Percentiles rank a stretch among this genome's conserved stretches.
These are phyloP conservation scores for Chiloscyllium punctatum DNA, from an alignment of 2,797 vertebrate genomes.

Conservation along the genomic window DNA sequence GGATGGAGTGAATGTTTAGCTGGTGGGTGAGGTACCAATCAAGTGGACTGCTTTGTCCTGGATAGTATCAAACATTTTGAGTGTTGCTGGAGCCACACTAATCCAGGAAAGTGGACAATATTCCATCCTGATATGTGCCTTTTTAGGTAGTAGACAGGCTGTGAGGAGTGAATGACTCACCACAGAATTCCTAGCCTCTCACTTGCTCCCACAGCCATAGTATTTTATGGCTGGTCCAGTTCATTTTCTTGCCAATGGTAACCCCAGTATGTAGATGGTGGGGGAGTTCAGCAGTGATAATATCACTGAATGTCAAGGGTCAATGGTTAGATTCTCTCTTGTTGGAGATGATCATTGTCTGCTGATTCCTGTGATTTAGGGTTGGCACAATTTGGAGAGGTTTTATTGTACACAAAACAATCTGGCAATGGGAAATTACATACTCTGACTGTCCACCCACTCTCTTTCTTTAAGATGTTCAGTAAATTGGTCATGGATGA, in stretches of 20 bases:
- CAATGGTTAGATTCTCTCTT: neutral
- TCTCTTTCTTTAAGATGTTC: neutral
- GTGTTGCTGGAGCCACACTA: neutral
- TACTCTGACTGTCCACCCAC: neutral
- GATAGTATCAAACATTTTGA: neutral
- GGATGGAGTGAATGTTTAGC: neutral
- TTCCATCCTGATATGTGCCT: no score
- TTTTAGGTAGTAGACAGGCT: neutral
- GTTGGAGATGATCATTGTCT: neutral
- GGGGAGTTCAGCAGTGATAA: neutral
- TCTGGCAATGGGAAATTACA: neutral
- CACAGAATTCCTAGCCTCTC: neutral
- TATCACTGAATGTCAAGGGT: neutral
- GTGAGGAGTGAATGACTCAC: neutral
- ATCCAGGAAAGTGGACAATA: no score
- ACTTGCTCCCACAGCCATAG: neutral
- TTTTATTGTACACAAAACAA: neutral
- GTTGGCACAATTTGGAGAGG: neutral
- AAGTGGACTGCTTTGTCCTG: neutral
- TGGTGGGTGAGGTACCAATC: neutral
- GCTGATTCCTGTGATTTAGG: neutral
- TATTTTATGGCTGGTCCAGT: neutral
- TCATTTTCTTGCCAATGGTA: neutral
- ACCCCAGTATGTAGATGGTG: neutral
- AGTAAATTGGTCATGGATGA: neutral